phyloP scores from a whole-genome alignment of 1,140 invertebrate species.

The Solenopsis fugax region DNA sequence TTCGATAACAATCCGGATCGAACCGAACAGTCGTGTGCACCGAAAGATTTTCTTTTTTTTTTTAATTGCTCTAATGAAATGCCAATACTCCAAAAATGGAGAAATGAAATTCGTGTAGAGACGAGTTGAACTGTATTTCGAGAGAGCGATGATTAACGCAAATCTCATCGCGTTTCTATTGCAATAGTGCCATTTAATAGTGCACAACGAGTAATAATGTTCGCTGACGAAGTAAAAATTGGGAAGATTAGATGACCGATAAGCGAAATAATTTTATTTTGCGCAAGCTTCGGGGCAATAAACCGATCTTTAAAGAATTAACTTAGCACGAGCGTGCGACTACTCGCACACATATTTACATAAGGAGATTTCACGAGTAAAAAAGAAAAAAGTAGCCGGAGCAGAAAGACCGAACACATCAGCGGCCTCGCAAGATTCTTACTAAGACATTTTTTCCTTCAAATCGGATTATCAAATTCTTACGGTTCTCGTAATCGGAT shows the following conservation, averaged over 20 bases:
- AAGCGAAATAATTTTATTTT: no score
- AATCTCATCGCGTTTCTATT: background rate
- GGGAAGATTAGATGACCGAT: background rate
- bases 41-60: background rate
- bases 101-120: background rate
- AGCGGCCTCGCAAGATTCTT: background rate
- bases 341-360: background rate
- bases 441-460: background rate
- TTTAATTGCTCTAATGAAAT: constrained; percentile 8
- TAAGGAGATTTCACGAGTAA: background rate
- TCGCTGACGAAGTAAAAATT: background rate
- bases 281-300: background rate
- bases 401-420: background rate
- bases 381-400: background rate
- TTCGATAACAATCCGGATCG: constrained; percentile 4
- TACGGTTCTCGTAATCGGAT: constrained; percentile 1
- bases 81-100: background rate
- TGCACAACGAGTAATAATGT: background rate
- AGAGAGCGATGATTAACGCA: background rate
- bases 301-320: background rate
- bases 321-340: background rate
- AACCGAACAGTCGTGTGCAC: no score
- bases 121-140: background rate
- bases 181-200: background rate
- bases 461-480: constrained; percentile 18